A percentile compares a stretch with the other conserved stretches of the same genome.
phyloP scores from a whole-genome alignment of 2,113 vertebrate genomes.

The Lontra canadensis region DNA sequence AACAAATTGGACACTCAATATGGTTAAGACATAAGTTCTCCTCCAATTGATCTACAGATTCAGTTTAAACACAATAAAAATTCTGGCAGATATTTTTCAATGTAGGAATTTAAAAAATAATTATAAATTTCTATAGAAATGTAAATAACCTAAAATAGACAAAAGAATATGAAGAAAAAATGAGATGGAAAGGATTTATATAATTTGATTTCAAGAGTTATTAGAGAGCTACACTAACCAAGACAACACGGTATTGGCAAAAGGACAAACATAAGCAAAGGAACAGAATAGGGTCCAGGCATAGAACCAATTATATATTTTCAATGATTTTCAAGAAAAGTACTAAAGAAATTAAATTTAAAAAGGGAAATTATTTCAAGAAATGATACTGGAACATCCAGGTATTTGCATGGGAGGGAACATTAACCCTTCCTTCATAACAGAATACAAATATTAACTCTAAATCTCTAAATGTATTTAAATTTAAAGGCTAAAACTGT shows the following conservation, averaged over 20 bases:
- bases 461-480: neutral
- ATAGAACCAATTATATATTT: neutral
- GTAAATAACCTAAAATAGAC: neutral
- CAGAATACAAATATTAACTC: neutral
- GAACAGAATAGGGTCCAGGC: neutral
- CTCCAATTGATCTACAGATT: neutral
- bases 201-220: neutral
- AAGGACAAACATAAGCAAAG: neutral
- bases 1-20: neutral
- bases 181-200: neutral
- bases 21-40: neutral
- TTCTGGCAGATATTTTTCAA: neutral
- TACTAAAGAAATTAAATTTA: neutral
- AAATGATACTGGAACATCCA: neutral
- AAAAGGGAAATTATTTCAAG: neutral
- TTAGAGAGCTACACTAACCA: neutral
- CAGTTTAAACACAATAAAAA: neutral
- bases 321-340: neutral
- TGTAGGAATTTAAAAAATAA: neutral
- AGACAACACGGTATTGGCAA: neutral
- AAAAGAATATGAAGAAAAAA: neutral
- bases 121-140: neutral
- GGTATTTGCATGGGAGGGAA: neutral
- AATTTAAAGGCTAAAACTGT: neutral
- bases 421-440: neutral